These are phyloP conservation scores for Bucorvus abyssinicus DNA, from an alignment of 2,797 vertebrate genomes.

Conservation along the genomic window DNA sequence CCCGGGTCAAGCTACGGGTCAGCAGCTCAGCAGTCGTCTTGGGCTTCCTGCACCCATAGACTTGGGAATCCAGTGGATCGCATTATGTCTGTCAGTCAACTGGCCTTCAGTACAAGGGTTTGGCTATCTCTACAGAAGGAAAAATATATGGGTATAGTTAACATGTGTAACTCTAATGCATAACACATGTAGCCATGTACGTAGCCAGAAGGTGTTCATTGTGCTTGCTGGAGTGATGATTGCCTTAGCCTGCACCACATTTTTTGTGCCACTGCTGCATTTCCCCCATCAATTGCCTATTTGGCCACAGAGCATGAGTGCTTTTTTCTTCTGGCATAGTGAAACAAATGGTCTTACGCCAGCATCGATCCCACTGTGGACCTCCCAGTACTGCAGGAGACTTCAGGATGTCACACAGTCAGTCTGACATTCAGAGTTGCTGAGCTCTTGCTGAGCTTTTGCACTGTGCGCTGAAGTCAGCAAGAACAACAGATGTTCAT, in stretches of 20 bases:
- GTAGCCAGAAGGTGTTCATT: slow-evolving; percentile 70
- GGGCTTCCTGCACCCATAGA: neutral
- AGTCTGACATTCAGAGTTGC: neutral
- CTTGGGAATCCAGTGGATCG: neutral
- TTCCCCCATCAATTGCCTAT: slow-evolving; percentile 43
- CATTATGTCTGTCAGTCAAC: neutral
- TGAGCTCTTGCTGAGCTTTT: slow-evolving; percentile 23
- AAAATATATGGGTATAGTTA: slow-evolving; percentile 67
- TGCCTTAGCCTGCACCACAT: slow-evolving; percentile 68
- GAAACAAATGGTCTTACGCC: neutral
- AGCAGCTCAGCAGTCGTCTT: neutral
- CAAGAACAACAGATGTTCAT: slow-evolving; percentile 28
- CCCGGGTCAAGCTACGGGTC: neutral
- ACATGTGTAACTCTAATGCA: slow-evolving; percentile 67
- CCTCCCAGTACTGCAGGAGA: neutral
- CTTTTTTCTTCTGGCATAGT: neutral
- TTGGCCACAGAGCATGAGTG: slow-evolving; percentile 20
- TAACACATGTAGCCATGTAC: slow-evolving; percentile 67
- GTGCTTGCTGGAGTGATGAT: slow-evolving; percentile 65
- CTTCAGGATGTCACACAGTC: slow-evolving; percentile 8
- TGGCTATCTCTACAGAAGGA: slow-evolving; percentile 58
- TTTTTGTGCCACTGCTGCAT: slow-evolving; percentile 56
- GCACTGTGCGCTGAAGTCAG: neutral
- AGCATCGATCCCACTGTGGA: slow-evolving; percentile 6
- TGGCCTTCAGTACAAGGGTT: slow-evolving; percentile 8